Conservation (phyloP, 1,140 invertebrate genomes). For the Neomicropteryx cornuta region DNA sequence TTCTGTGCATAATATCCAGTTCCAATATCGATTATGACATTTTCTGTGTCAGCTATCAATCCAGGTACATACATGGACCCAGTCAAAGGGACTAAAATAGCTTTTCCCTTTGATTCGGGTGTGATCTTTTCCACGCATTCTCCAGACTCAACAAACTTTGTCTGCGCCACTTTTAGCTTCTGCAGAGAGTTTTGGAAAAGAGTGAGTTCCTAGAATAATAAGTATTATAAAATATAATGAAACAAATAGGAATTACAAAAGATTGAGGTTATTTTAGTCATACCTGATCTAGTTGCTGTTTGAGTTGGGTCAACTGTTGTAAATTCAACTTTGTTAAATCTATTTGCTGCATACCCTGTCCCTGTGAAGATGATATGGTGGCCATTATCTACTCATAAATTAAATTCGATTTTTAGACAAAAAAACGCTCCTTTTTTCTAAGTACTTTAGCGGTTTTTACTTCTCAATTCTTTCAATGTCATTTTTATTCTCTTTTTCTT, state of each 20-base stretch:
- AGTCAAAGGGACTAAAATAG: conserved; percentile 83
- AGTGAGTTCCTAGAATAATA: conserved; percentile 56
- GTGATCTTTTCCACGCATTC: conserved; percentile 74
- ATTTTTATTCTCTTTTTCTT: too few relatives aligned
- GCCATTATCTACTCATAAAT: conserved; percentile 38
- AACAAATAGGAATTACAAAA: conserved; percentile 9
- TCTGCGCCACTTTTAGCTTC: conserved; percentile 80
- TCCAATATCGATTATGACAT: conserved; percentile 86
- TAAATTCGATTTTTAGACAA: too few relatives aligned
- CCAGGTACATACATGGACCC: conserved; percentile 94
- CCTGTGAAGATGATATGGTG: conserved; percentile 42
- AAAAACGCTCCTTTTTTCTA: too few relatives aligned
- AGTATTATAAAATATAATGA: conserved; percentile 8
- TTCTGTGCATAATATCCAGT: conserved; percentile 94
- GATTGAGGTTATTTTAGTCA: conserved; percentile 17
- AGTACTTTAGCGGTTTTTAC: too few relatives aligned
- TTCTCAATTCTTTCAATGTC: too few relatives aligned
- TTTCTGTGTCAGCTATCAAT: conserved; percentile 64
- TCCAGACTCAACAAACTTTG: conserved; percentile 79
- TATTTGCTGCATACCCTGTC: conserved; percentile 55
- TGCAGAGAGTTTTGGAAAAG: conserved; percentile 81
- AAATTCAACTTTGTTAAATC: conserved; percentile 67
- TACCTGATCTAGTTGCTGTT: conserved; percentile 79
- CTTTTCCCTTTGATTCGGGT: conserved; percentile 60
- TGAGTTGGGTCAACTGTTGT: conserved; percentile 68